Evolutionary conservation across 2,888 invertebrate species (phyloP).

Genomic region (Sclerodermus sp.): DNA sequence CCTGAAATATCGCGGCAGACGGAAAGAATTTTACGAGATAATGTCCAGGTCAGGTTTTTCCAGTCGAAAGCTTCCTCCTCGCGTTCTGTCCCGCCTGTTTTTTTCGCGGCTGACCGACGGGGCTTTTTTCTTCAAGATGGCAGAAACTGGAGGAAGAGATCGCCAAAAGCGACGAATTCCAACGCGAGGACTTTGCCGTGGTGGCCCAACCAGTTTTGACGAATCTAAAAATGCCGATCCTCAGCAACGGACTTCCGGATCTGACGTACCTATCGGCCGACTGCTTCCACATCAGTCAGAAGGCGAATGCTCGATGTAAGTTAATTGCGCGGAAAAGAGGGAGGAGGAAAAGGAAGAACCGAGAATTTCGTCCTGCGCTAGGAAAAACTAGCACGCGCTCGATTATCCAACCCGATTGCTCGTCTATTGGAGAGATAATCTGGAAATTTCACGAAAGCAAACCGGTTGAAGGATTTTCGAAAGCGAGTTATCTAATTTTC

Average conservation of each 20-base stretch:
- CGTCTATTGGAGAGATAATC: too few relatives aligned
- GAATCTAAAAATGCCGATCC: slow-evolving; percentile 56
- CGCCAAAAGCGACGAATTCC: slow-evolving; percentile 57
- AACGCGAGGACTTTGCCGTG: slow-evolving; percentile 63
- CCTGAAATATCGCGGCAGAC: slow-evolving; percentile 37
- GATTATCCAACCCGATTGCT: too few relatives aligned
- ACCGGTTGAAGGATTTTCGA: not conserved
- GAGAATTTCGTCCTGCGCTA: too few relatives aligned
- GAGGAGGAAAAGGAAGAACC: too few relatives aligned
- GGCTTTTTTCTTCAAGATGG: slow-evolving; percentile 53
- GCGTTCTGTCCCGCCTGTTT: too few relatives aligned
- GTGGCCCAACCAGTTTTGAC: slow-evolving; percentile 61
- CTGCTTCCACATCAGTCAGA: slow-evolving; percentile 69
- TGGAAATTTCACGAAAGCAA: too few relatives aligned
- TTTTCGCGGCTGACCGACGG: too few relatives aligned
- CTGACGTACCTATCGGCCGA: slow-evolving; percentile 62
- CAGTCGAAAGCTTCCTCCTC: not conserved
- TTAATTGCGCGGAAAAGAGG: too few relatives aligned
- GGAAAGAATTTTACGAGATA: slow-evolving; percentile 54
- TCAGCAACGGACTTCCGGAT: slow-evolving; percentile 57
- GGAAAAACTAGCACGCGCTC: too few relatives aligned
- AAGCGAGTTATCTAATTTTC: not conserved
- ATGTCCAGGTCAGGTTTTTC: slow-evolving; percentile 50
- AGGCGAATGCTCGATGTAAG: slow-evolving; percentile 62
- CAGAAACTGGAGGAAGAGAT: slow-evolving; percentile 61